phyloP scores from a whole-genome alignment of 35 echinoderm and acorn worm species.

The Anneissia japonica region DNA sequence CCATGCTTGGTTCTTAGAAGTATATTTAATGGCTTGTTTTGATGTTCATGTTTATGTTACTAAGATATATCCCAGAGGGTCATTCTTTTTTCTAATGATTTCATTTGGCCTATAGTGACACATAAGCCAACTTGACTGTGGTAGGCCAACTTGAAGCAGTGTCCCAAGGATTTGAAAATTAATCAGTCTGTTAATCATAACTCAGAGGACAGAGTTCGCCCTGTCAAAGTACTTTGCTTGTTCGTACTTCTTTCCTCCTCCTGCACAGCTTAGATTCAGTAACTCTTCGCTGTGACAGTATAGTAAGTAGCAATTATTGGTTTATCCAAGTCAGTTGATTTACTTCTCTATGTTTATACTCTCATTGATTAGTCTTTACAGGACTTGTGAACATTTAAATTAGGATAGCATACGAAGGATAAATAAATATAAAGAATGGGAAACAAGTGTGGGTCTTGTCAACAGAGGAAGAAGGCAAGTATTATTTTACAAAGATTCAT shows the following conservation, averaged over 20 bases:
- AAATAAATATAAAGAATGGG: background rate
- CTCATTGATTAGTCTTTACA: background rate
- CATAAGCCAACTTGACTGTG: background rate
- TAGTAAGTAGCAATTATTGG: too few species aligned
- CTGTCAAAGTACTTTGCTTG: background rate
- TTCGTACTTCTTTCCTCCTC: background rate
- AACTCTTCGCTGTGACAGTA: background rate
- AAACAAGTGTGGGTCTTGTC: background rate
- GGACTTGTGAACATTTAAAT: background rate
- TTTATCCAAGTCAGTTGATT: too few species aligned
- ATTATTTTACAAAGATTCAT: background rate
- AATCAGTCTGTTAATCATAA: background rate
- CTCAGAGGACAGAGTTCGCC: background rate
- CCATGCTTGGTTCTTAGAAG: too few species aligned
- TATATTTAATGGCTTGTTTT: background rate
- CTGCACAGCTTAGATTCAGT: background rate
- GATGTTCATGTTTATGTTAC: background rate
- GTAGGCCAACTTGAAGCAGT: background rate
- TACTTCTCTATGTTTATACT: too few species aligned
- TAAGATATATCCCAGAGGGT: background rate
- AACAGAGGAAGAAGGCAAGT: background rate
- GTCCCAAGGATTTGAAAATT: background rate
- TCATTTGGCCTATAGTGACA: background rate
- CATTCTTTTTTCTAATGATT: background rate
- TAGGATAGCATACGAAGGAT: background rate